Evolutionary conservation across 2,113 vertebrate genomes (phyloP).

Genomic region (Pelvicachromis taeniatus): DNA sequence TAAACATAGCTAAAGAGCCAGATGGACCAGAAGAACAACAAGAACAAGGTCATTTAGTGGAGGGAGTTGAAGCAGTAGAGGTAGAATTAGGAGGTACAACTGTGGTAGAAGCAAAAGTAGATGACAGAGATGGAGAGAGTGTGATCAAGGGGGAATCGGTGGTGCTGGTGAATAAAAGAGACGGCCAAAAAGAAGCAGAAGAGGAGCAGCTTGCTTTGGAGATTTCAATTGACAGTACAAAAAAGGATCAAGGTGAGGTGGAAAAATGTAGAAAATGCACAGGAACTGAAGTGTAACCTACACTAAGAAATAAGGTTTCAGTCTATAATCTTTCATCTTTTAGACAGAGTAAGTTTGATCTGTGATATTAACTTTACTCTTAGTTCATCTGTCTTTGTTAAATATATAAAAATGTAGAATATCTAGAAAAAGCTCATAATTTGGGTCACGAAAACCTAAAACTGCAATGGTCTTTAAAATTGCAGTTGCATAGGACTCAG

Average conservation of each 20-base stretch:
- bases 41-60: not conserved
- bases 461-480: not conserved
- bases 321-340: not conserved
- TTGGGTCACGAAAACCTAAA: not conserved
- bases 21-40: not conserved
- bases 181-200: constrained; percentile 6
- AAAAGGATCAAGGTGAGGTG: constrained; percentile 55
- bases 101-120: not conserved
- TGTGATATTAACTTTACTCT: not conserved
- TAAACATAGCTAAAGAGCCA: not conserved
- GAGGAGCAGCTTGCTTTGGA: constrained; percentile 10
- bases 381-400: not conserved
- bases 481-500: not conserved
- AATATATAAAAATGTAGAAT: not conserved
- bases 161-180: not conserved
- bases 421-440: not conserved
- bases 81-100: not conserved
- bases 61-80: not conserved
- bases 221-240: not conserved
- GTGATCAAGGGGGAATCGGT: constrained; percentile 1
- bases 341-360: not conserved
- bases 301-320: not conserved
- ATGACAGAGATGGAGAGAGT: not conserved
- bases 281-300: not conserved
- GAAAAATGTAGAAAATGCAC: not conserved